Base-by-base conservation (phyloP, 2,113 vertebrate genomes). In the Equus quagga region DNA sequence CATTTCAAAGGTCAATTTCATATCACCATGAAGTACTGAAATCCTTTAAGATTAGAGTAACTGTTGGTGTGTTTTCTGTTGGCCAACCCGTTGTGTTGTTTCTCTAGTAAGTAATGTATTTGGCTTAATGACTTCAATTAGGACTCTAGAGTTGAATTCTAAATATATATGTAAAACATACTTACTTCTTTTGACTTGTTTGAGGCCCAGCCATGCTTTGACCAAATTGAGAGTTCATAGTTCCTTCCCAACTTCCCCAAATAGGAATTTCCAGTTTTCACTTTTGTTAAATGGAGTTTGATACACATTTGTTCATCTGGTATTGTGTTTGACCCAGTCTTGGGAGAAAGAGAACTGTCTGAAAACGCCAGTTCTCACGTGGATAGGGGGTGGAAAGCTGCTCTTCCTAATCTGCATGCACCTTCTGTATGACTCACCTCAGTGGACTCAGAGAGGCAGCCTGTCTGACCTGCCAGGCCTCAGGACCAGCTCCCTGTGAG, bases 81-180 rank as follows among this genome's bases (percentile, higher is more conserved):
- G 51, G 21, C 58, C 76, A 64, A 21, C 21, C n/a, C 41, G n/a
- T 51, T 87, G 5, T 84, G 6, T 87, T 67, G 87, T 92, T 92
- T 96, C 64, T 81, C 51, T 75, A 91, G 21, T 96, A 83, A 94
- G 86, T 87, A 70, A 67, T 83, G 44, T 83, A 36, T 96, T 97
- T 93, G 72, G 11, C 58, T 86, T 90, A 81, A n/a, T 97, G 33
- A 73, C 33, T 79, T 95, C 13, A 83, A 33, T 11, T 92, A 44
- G 19, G 84, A 69, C 88, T 89, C 46, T 56, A 75, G n/a, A 86
- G 86, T 46, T 86, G n/a, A 73, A 46, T 89, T 92, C 86, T 97
- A 89, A 91, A 49, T 91, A 64, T 60, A 41, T 83, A 33, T 41
- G 36, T 15, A 28, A 36, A 28, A n/a, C 4, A 19, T 31, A 41